These are phyloP conservation scores for Rhaphigaster nebulosa DNA, from an alignment of 2,888 invertebrate species.

Conservation along the genomic window DNA sequence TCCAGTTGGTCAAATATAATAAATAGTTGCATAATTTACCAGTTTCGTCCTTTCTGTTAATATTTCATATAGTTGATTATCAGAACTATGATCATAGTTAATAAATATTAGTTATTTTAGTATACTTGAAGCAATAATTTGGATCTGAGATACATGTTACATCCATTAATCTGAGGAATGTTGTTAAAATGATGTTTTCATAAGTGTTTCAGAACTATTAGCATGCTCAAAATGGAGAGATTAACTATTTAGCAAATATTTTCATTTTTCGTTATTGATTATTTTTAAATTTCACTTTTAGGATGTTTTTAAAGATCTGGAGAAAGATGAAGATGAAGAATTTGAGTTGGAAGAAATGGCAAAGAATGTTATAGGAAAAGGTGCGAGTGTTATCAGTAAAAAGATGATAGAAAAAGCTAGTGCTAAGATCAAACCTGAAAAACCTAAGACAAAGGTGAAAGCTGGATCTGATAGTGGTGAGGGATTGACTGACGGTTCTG, in stretches of 20 bases:
- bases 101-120: too few species aligned
- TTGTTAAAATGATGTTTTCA: background rate
- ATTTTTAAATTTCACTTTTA: slow-evolving; percentile 63
- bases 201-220: background rate
- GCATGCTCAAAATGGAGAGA: background rate
- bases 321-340: slow-evolving; percentile 88
- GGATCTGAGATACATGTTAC: too few species aligned
- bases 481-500: slow-evolving; percentile 69
- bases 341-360: slow-evolving; percentile 86
- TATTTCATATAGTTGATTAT: too few species aligned
- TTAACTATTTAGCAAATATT: background rate
- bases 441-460: slow-evolving; percentile 38
- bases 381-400: slow-evolving; percentile 71
- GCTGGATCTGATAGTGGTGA: slow-evolving; percentile 56
- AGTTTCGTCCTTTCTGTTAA: too few species aligned
- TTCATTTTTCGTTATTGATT: background rate
- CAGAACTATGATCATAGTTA: too few species aligned
- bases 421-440: slow-evolving; percentile 67
- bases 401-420: slow-evolving; percentile 66
- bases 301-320: slow-evolving; percentile 74
- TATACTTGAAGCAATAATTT: too few species aligned
- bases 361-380: slow-evolving; percentile 80
- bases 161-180: background rate
- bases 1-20: too few species aligned
- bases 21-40: too few species aligned